Evolutionary conservation across 2,113 vertebrate species (phyloP), one percentile per base, ranked within the genome.

Genomic region (Tragelaphus imberbis): DNA sequence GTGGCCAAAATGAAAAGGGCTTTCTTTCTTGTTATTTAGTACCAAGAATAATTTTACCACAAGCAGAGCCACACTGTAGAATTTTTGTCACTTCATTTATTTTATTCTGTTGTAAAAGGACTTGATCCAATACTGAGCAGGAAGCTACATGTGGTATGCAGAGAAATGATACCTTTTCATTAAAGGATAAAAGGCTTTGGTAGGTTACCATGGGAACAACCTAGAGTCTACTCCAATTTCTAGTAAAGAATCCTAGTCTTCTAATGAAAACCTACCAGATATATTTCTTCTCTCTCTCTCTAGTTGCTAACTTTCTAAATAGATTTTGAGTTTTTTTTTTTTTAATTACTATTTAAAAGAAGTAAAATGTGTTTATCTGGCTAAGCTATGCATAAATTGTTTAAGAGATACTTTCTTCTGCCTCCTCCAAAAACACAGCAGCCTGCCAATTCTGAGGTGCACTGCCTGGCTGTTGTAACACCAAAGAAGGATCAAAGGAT

Each of bases 61-160:
- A 95, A 96, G 59, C 21, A 84, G 51, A 14, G 40, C 68, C 9
- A 75, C 88, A 95, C 23, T 94, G 58, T 36, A 95, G 51, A 90
- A n/a, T 61, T 75, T 95, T 49, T 95, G 86, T 86, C 59, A 94
- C 61, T 94, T 88, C 51, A 49, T 93, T 97, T 95, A 47, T 96
- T 97, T 94, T 97, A 96, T 96, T 97, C 63, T 97, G 47, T 91
- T 90, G 94, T 94, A 68, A 96, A 97, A 97, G 80, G 51, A 59
- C 44, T 95, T 89, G 40, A 94, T 88, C 75, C 63, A 97, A 61
- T 84, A 58, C 28, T 91, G 85, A 96, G 33, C 61, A 87, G 84
- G 61, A 81, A 97, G 16, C 93, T 84, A 77, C 61, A 77, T 97
- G 97, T 94, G 77, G 77, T 90, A 90, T 89, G 17, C 86, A 94